phyloP scores from a whole-genome alignment of 2,888 invertebrate species.

The Linnaemya tessellans region DNA sequence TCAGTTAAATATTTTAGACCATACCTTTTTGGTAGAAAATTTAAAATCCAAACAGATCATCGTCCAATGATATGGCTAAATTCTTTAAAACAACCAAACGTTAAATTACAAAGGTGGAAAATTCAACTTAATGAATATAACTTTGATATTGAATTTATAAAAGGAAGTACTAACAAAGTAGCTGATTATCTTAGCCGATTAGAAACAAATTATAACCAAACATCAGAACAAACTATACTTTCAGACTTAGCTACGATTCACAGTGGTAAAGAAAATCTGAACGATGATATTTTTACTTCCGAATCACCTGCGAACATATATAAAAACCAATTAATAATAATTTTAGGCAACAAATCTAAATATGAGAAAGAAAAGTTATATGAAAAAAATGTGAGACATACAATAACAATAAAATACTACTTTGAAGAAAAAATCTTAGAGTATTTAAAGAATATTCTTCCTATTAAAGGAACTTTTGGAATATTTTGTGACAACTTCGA shows the following conservation, averaged over 20 bases:
- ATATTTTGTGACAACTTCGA: slow-evolving; percentile 53
- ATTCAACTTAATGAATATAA: slow-evolving; percentile 53
- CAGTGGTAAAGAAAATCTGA: slow-evolving; percentile 63
- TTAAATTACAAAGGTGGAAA: too few relatives aligned
- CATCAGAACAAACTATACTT: too few relatives aligned
- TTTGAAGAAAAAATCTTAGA: neutral
- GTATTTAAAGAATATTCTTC: slow-evolving; percentile 8
- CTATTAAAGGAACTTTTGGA: slow-evolving; percentile 38
- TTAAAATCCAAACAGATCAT: too few relatives aligned
- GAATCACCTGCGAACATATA: slow-evolving; percentile 60
- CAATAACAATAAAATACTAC: slow-evolving; percentile 10
- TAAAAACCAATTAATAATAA: slow-evolving; percentile 64
- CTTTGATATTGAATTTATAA: slow-evolving; percentile 69
- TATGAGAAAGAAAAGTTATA: slow-evolving; percentile 26
- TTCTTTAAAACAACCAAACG: too few relatives aligned
- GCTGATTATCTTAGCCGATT: slow-evolving; percentile 63
- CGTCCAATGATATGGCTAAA: too few relatives aligned
- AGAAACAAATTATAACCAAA: slow-evolving; percentile 21
- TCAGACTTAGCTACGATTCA: slow-evolving; percentile 65
- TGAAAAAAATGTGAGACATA: slow-evolving; percentile 30
- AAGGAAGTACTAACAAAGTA: slow-evolving; percentile 70
- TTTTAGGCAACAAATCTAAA: slow-evolving; percentile 11
- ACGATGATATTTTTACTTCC: slow-evolving; percentile 56
- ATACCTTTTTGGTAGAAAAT: too few relatives aligned
- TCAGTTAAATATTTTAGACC: too few relatives aligned